Conservation (phyloP, 2,888 invertebrate species). For the Orchesellides sinensis region DNA sequence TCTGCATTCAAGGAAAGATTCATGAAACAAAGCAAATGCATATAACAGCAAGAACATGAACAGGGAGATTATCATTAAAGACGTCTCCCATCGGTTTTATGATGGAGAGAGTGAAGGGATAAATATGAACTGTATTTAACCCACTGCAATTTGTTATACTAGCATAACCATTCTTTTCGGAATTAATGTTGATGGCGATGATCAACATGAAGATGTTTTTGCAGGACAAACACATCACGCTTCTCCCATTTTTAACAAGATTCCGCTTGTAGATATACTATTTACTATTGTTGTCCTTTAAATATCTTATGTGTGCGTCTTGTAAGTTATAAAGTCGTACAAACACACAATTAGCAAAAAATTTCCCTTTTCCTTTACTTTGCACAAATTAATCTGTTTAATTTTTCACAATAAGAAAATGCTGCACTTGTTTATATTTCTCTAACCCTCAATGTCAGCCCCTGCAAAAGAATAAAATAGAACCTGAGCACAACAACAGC, state of each 20-base stretch:
- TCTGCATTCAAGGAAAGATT: slow-evolving; percentile 16
- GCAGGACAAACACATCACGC: slow-evolving; percentile 61
- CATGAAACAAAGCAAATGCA: background rate
- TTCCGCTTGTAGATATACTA: slow-evolving; percentile 28
- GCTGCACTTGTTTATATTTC: background rate
- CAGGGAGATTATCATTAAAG: slow-evolving; percentile 32
- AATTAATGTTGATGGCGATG: slow-evolving; percentile 29
- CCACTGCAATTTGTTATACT: slow-evolving; percentile 10
- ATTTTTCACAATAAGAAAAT: background rate
- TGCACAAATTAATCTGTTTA: slow-evolving; percentile 11
- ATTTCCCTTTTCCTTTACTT: slow-evolving; percentile 26
- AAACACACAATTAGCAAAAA: background rate
- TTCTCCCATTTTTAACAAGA: slow-evolving; percentile 60
- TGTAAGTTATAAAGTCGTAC: background rate
- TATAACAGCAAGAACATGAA: slow-evolving; percentile 24
- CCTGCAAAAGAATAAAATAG: background rate
- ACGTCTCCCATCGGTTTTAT: slow-evolving; percentile 46
- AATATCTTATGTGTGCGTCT: background rate
- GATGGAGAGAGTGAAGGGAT: slow-evolving; percentile 55
- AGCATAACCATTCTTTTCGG: slow-evolving; percentile 13
- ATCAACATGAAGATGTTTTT: slow-evolving; percentile 26
- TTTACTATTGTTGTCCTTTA: slow-evolving; percentile 2
- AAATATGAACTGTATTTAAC: background rate
- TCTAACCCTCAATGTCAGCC: background rate
- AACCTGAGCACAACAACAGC: background rate